Conservation (phyloP, 2,797 vertebrate species). For the Orestias chungarensis region DNA sequence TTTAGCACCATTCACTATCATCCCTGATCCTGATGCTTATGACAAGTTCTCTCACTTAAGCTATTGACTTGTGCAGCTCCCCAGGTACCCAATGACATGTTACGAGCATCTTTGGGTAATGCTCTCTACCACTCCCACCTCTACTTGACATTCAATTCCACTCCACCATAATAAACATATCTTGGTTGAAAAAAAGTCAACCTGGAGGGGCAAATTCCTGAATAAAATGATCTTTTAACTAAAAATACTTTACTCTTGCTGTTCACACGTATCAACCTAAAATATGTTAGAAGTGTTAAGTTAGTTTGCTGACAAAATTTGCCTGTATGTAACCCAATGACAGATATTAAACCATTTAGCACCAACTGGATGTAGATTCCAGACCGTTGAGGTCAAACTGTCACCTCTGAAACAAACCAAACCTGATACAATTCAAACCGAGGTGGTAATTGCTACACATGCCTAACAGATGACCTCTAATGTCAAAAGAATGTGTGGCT, state of each 20-base stretch:
- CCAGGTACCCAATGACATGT: neutral
- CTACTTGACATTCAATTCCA: too few relatives aligned
- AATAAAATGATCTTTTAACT: neutral
- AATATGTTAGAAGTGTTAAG: neutral
- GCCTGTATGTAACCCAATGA: neutral
- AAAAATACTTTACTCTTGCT: neutral
- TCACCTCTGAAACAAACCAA: constrained; percentile 25
- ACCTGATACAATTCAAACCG: constrained; percentile 23
- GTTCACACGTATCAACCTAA: neutral
- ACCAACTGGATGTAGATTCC: constrained; percentile 15
- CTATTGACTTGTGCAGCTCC: neutral
- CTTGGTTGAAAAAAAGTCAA: neutral
- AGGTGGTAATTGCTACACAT: constrained; percentile 16
- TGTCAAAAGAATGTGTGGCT: constrained; percentile 61
- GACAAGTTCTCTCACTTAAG: neutral
- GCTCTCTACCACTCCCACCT: neutral
- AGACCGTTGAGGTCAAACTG: constrained; percentile 7
- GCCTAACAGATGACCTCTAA: constrained; percentile 48
- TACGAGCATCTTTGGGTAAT: neutral
- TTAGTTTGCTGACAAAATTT: neutral
- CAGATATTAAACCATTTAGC: neutral
- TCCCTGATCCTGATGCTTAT: neutral
- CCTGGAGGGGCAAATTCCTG: neutral
- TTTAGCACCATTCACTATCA: neutral
- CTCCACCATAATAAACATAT: neutral